Evolutionary conservation across 2,113 vertebrate species (phyloP), one percentile per base, ranked within the genome.

Genomic region (Ceratotherium simum): DNA sequence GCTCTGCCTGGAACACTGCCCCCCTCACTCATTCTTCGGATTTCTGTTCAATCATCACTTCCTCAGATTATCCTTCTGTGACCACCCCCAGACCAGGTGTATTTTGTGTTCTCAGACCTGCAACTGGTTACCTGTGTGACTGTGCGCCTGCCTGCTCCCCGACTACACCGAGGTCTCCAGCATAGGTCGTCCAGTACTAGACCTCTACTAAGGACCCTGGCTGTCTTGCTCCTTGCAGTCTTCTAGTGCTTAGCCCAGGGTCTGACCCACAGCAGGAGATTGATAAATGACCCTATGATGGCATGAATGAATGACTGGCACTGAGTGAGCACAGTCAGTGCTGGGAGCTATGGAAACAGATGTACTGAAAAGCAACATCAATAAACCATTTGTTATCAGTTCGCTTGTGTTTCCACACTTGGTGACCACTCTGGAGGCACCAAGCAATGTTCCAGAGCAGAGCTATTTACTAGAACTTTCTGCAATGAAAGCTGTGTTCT

Each of bases 241-340:
- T 5, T 12, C 42, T 20, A 1, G 42, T 0, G 51, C 89, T 75
- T 33, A n/a, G 17, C n/a, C 11, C 2, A 11, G 84, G 31, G 36
- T 23, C 64, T 20, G 65, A 65, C 46, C 39, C 14, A 3, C 42
- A 65, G 76, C 18, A 33, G 48, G 56, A 72, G 65, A 3, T n/a
- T 2, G 36, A 2, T 21, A 42, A 17, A 33, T 4, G 42, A 12
- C 8, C 9, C 0, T 3, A 8, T 1, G 79, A 60, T 0, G 17
- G 73, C 8, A 21, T 10, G 29, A 21, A 21, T 0, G 16, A 23
- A 31, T 3, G 58, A 31, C 0, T 7, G 42, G 42, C 5, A 23
- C 39, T 29, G 4, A 7, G 72, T 1, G 39, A 3, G 4, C 0
- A 9, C 18, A 1, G 65, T 31, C 54, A 14, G 0, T 0, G 58